Base-by-base conservation (phyloP, 2,888 invertebrate species). In the Habroteleia sp. region DNA sequence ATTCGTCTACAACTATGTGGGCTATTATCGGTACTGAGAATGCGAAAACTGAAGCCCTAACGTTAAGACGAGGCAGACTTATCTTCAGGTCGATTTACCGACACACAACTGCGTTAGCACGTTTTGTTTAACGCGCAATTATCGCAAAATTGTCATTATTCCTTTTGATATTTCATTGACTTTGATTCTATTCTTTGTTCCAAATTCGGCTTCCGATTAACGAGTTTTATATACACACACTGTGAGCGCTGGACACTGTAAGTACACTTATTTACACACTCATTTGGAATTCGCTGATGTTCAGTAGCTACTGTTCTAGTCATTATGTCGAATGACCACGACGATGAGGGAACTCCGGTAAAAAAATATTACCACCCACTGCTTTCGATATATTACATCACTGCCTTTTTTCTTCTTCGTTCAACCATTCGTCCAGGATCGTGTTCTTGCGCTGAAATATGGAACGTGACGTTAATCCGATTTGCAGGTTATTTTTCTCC, bases 191-290 rank as follows among this genome's bases (percentile, higher is more conserved):
- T n/a, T n/a, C n/a, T n/a, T n/a, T n/a, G n/a, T n/a, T n/a, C n/a
- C n/a, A n/a, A 46, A 6, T 8, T 33, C n/a, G 29, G 23, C 29
- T 29, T 66, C 14, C 16, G 29, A 44, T 60, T 41, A 31, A 23
- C 41, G 33, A 58, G 42, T 76, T 80, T 81, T 86, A 84, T 87
- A 82, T 87, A 88, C 87, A 87, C 86, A 85, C 86, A 86, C 84
- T 80, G 81, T 84, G 82, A 83, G 84, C 84, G 84, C 83, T 87
- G 84, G 83, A 85, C 86, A 88, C 87, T 87, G 88, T 88, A 88
- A 88, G 88, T 88, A 88, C 88, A 88, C 84, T 85, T 88, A 88
- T 88, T 88, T 88, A 88, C 88, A 87, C 87, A 88, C 87, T 86
- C 82, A 84, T 83, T 82, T 81, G 81, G 83, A 86, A 85, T 85